phyloP scores from a whole-genome alignment of 1,140 invertebrate species.

The Drosophila virilis region DNA sequence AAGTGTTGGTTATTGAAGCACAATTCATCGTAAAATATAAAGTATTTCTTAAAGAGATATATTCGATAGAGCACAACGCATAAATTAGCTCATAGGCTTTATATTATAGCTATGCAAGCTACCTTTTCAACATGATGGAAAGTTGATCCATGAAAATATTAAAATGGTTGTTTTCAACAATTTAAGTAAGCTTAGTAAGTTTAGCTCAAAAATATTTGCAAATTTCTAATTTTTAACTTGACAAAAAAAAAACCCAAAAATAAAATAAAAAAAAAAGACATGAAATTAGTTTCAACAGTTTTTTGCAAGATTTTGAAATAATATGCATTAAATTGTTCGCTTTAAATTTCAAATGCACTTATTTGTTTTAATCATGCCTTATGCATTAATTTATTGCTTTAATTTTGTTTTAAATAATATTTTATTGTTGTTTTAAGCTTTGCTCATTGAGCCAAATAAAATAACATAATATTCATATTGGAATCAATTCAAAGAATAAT shows the following conservation, averaged over 20 bases:
- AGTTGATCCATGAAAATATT: background rate
- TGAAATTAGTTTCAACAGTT: background rate
- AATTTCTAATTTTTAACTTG: background rate
- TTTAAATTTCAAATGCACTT: conserved; percentile 11
- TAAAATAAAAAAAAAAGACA: too few relatives aligned
- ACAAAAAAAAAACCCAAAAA: too few relatives aligned
- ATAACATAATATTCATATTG: conserved; percentile 10
- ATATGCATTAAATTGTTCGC: conserved; percentile 10
- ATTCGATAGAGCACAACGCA: background rate
- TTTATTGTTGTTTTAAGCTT: conserved; percentile 34
- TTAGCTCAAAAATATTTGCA: background rate
- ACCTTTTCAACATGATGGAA: background rate
- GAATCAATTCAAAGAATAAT: too few relatives aligned
- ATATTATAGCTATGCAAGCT: too few relatives aligned
- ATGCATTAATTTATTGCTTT: background rate
- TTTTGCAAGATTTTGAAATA: too few relatives aligned
- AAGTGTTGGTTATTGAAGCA: conserved; percentile 10
- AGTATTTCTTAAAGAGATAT: background rate
- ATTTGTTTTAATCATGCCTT: background rate
- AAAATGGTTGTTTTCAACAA: background rate
- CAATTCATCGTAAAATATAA: background rate
- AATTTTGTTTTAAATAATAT: conserved; percentile 2
- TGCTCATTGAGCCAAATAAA: conserved; percentile 25
- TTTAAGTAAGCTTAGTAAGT: too few relatives aligned
- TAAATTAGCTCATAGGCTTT: background rate